These are phyloP conservation scores for Bursaphelenchus okinawaensis DNA, from an alignment of 2,888 invertebrate species.

Conservation along the genomic window DNA sequence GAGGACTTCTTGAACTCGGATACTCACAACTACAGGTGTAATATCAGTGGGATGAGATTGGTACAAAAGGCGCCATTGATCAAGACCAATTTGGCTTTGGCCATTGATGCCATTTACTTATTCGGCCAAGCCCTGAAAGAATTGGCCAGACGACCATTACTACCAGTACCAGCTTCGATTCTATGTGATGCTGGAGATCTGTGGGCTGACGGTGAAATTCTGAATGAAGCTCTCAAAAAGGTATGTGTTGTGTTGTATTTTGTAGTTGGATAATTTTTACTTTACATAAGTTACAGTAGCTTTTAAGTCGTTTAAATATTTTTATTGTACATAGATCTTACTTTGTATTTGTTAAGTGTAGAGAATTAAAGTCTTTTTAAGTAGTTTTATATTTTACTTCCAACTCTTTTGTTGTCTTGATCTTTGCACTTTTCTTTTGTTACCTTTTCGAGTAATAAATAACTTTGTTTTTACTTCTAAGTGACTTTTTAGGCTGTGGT, in stretches of 20 bases:
- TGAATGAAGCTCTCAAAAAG: conserved; percentile 43
- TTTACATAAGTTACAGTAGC: too few species aligned
- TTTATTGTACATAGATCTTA: too few species aligned
- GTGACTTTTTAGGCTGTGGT: conserved; percentile 15
- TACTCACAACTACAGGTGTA: conserved; percentile 43
- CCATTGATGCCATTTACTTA: conserved; percentile 45
- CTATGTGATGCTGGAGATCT: conserved; percentile 48
- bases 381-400: too few species aligned
- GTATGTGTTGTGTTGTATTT: too few species aligned
- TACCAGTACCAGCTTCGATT: conserved; percentile 32
- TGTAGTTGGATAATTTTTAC: too few species aligned
- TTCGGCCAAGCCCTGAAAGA: conserved; percentile 40
- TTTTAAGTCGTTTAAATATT: too few species aligned
- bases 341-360: too few species aligned
- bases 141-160: conserved; percentile 8
- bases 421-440: too few species aligned
- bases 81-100: conserved; percentile 49
- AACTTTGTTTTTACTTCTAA: conserved; percentile 8
- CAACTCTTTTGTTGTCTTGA: too few species aligned
- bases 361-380: too few species aligned
- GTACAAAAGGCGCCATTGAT: conserved; percentile 50
- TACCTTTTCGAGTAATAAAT: too few species aligned
- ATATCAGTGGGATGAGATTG: conserved; percentile 53
- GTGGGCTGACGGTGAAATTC: conserved; percentile 46
- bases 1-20: conserved; percentile 49